phyloP scores from a whole-genome alignment of 2,888 invertebrate species.

The Unio pictorum region DNA sequence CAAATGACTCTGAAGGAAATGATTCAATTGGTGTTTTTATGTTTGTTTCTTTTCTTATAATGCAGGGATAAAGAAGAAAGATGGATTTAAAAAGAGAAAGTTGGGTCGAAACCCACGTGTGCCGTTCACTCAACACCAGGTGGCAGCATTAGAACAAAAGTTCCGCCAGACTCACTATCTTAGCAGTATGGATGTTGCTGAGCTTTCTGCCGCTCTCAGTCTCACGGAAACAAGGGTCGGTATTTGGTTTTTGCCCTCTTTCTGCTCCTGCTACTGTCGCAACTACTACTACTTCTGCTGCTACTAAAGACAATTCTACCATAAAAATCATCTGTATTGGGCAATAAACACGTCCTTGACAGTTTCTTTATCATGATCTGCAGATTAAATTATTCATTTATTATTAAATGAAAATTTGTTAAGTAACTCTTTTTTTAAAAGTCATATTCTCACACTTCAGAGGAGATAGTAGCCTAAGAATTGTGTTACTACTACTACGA shows the following conservation, averaged over 20 bases:
- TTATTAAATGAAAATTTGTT: too few relatives aligned
- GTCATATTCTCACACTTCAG: too few relatives aligned
- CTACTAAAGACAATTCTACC: too few relatives aligned
- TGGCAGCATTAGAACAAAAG: conserved; percentile 67
- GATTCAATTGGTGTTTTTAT: not conserved
- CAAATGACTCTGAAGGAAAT: too few relatives aligned
- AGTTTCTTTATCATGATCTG: too few relatives aligned
- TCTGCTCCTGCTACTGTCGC: too few relatives aligned
- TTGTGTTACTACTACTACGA: conserved; percentile 19
- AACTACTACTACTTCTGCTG: too few relatives aligned
- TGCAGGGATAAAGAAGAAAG: conserved; percentile 62
- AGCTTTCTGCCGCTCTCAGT: conserved; percentile 65
- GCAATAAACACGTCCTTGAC: too few relatives aligned
- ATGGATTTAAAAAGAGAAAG: conserved; percentile 66
- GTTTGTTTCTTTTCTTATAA: not conserved
- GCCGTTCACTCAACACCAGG: conserved; percentile 69
- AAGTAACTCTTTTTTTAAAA: too few relatives aligned
- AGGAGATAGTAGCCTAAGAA: conserved; percentile 1
- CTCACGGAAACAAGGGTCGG: conserved; percentile 71
- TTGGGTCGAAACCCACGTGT: conserved; percentile 70
- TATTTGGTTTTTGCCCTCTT: too few relatives aligned
- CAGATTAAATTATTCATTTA: too few relatives aligned
- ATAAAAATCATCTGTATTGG: too few relatives aligned
- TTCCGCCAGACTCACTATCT: conserved; percentile 69
- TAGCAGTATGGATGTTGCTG: conserved; percentile 70